These are phyloP conservation scores for Thamnophis elegans DNA, from an alignment of 2,797 vertebrate genomes.

Conservation along the genomic window DNA sequence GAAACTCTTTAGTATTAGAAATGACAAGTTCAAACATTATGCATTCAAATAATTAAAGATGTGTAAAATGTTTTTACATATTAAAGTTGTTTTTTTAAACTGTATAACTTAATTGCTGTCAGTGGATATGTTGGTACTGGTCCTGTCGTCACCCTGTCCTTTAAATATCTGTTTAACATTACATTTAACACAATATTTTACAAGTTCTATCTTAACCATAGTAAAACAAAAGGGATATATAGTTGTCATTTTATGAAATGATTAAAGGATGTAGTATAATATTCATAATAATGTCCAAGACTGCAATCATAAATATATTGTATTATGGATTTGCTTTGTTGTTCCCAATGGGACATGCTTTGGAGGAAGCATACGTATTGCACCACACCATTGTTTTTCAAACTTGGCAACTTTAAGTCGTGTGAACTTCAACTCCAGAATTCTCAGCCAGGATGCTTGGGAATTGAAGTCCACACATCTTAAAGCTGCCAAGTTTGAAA, in stretches of 20 bases:
- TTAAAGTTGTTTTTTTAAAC: conserved; percentile 19
- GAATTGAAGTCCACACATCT: neutral
- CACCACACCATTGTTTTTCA: neutral
- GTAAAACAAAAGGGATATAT: neutral
- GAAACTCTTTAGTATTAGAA: conserved; percentile 42
- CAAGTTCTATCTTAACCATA: neutral
- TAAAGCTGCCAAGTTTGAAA: neutral
- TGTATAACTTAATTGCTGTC: conserved; percentile 27
- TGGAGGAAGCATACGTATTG: neutral
- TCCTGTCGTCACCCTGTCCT: conserved; percentile 35
- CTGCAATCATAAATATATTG: neutral
- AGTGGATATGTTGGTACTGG: conserved; percentile 37
- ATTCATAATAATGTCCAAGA: neutral
- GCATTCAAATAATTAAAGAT: conserved; percentile 30
- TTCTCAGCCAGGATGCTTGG: neutral
- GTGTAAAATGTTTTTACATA: conserved; percentile 40
- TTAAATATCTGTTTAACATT: conserved; percentile 35
- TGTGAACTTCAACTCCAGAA: neutral
- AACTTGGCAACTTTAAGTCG: neutral
- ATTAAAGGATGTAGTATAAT: neutral
- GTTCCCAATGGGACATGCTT: neutral
- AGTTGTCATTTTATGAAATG: neutral
- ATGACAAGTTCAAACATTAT: conserved; percentile 36
- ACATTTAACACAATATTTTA: neutral
- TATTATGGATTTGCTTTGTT: neutral